Evolutionary conservation across 2,888 invertebrate species (phyloP).

Genomic region (Hemaris fuciformis): DNA sequence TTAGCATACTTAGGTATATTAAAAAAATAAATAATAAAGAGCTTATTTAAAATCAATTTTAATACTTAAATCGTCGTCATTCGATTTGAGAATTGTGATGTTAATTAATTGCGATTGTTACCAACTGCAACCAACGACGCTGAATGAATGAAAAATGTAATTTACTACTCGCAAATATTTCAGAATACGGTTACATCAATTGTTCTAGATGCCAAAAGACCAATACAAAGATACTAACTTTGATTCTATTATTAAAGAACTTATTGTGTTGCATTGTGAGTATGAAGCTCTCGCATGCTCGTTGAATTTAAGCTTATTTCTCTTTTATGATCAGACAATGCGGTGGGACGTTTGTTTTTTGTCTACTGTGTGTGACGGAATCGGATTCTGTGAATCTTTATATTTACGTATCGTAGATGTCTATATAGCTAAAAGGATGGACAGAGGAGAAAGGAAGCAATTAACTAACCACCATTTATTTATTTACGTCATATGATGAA

Average conservation of each 20-base stretch:
- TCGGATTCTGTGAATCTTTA: not conserved
- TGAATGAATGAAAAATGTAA: slow-evolving; percentile 30
- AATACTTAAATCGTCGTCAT: slow-evolving; percentile 12
- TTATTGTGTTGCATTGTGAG: not conserved
- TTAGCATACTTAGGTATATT: not conserved
- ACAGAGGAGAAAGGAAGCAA: not conserved
- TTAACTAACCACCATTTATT: too few relatives aligned
- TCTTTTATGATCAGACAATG: not conserved
- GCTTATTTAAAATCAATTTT: not conserved
- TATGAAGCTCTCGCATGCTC: not conserved
- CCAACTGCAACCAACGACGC: slow-evolving; percentile 19
- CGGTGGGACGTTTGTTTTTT: not conserved
- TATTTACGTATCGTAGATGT: not conserved
- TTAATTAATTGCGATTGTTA: slow-evolving; percentile 39
- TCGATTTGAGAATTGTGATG: slow-evolving; percentile 23
- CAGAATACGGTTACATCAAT: not conserved
- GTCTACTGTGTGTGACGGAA: not conserved
- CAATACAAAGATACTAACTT: not conserved
- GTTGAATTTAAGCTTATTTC: slow-evolving; percentile 7
- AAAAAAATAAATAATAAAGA: not conserved
- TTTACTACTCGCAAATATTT: slow-evolving; percentile 35
- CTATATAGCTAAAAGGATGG: not conserved
- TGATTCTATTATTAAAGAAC: not conserved
- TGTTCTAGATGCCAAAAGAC: slow-evolving; percentile 1
- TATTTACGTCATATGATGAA: too few relatives aligned